Percentiles rank a stretch among this genome's conserved stretches.
phyloP scores from a whole-genome alignment of 2,888 invertebrate genomes.

The Brassicogethes aeneus region DNA sequence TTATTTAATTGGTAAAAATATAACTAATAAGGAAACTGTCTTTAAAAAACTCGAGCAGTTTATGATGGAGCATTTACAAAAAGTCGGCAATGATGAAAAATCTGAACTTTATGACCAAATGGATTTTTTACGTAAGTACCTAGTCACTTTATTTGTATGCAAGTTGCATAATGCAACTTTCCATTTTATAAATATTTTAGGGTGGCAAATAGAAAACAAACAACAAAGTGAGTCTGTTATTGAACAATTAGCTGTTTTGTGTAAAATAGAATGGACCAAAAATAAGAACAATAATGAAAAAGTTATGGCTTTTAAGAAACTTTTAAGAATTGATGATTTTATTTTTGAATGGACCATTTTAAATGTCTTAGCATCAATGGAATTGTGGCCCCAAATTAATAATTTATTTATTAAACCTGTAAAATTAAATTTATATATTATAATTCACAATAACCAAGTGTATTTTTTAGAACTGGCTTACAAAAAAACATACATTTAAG shows the following conservation, averaged over 20 bases:
- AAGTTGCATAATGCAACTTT: no score
- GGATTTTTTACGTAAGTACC: conserved; percentile 26
- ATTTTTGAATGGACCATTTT: conserved; percentile 35
- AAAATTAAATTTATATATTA: conserved; percentile 9
- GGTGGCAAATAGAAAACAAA: conserved; percentile 30
- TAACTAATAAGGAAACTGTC: conserved; percentile 20
- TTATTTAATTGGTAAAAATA: conserved; percentile 26
- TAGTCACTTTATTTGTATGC: conserved; percentile 1
- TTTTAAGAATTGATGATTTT: conserved; percentile 31
- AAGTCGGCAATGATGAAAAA: conserved; percentile 24
- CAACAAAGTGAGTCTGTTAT: conserved; percentile 24
- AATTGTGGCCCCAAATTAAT: conserved; percentile 29
- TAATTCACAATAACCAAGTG: conserved; percentile 7
- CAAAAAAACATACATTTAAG: conserved; percentile 34
- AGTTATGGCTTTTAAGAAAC: conserved; percentile 27
- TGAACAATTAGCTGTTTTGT: conserved; percentile 29
- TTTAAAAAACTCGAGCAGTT: conserved; percentile 26
- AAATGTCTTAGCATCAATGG: conserved; percentile 29
- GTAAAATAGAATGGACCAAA: conserved; percentile 23
- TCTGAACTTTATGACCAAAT: conserved; percentile 24
- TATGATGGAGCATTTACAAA: conserved; percentile 24
- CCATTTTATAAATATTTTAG: conserved; percentile 16
- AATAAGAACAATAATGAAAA: conserved; percentile 21
- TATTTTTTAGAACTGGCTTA: conserved; percentile 46
- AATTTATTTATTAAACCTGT: conserved; percentile 30